Evolutionary conservation across 2,888 invertebrate species (phyloP).

Genomic region (Myathropa florea): DNA sequence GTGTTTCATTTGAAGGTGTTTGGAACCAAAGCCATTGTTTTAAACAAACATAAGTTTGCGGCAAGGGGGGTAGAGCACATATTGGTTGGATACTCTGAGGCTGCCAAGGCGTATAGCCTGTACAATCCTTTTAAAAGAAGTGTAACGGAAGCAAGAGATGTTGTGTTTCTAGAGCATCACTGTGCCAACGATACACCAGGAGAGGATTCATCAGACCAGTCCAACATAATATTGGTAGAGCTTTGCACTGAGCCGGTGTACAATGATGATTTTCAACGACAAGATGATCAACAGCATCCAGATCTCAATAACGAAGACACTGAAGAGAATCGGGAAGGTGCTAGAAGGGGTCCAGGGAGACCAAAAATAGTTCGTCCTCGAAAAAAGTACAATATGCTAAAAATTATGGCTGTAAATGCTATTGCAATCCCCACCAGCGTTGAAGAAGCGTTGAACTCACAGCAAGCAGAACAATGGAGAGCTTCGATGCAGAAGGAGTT

Average conservation of each 20-base stretch:
- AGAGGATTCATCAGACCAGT: background rate
- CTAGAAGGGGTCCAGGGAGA: background rate
- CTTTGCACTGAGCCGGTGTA: background rate
- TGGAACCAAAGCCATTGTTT: conserved; percentile 16
- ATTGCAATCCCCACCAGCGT: conserved; percentile 8
- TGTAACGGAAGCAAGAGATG: background rate
- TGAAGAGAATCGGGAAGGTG: background rate
- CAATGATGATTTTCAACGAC: background rate
- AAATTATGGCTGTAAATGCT: background rate
- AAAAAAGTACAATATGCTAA: background rate
- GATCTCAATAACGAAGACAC: background rate
- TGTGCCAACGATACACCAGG: no score
- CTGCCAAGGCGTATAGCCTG: conserved; percentile 34
- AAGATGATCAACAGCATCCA: no score
- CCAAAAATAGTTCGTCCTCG: background rate
- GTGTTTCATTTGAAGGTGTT: background rate
- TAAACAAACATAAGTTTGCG: conserved; percentile 27
- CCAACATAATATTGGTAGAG: background rate
- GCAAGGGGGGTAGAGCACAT: conserved; percentile 42
- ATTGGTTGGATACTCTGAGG: conserved; percentile 48
- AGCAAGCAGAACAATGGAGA: no score
- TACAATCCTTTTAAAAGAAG: background rate
- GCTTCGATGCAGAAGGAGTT: no score
- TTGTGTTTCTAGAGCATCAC: no score
- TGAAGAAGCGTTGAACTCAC: background rate